Conservation (phyloP, 2,888 invertebrate genomes). For the Exocentrus adspersus region DNA sequence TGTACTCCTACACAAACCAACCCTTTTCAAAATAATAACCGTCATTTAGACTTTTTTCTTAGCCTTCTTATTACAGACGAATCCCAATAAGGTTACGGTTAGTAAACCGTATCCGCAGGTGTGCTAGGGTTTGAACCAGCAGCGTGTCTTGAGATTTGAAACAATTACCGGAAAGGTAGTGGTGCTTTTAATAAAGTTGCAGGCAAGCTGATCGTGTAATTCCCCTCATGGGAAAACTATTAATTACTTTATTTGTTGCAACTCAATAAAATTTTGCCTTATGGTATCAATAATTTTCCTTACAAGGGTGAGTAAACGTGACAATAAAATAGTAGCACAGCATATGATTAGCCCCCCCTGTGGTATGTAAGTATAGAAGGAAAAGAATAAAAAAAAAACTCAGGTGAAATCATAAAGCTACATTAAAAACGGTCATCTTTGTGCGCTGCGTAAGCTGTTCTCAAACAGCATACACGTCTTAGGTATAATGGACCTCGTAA, state of each 20-base stretch:
- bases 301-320: too few species aligned
- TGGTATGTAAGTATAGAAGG: too few species aligned
- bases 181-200: background rate
- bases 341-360: too few species aligned
- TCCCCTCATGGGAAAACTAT: background rate
- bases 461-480: too few species aligned
- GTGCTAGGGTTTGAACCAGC: background rate
- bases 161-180: background rate
- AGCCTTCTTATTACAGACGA: background rate
- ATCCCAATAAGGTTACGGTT: background rate
- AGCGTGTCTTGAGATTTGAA: background rate
- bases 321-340: too few species aligned
- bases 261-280: too few species aligned
- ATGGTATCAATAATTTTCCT: too few species aligned
- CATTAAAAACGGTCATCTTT: too few species aligned
- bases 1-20: constrained; percentile 9
- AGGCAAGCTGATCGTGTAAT: background rate
- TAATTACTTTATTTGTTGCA: background rate
- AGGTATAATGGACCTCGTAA: too few species aligned
- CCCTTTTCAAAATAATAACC: constrained; percentile 23
- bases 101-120: constrained; percentile 1
- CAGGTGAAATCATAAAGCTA: too few species aligned
- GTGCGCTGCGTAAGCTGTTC: too few species aligned
- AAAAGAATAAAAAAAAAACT: too few species aligned
- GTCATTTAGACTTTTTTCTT: constrained; percentile 19